Evolutionary conservation across 2,888 invertebrate species (phyloP).

Genomic region (Melieria crassipennis): DNA sequence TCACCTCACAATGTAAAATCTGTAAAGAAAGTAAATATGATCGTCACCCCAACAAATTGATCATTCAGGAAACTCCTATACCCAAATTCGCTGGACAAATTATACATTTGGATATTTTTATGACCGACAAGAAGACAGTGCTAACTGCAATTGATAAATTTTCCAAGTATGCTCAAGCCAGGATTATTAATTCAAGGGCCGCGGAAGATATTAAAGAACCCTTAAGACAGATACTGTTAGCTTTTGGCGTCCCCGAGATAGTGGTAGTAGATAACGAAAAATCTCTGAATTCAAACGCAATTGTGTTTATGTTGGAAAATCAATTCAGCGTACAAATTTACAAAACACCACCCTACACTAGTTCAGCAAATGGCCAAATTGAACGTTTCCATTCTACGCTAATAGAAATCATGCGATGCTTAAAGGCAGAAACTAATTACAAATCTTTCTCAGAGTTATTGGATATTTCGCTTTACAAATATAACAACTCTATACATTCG

Average conservation of each 20-base stretch:
- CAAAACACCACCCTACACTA: neutral
- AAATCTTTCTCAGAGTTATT: constrained; percentile 9
- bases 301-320: neutral
- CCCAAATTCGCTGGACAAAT: no score
- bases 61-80: no score
- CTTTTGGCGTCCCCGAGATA: constrained; percentile 2
- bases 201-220: constrained; percentile 22
- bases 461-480: constrained; percentile 4
- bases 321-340: no score
- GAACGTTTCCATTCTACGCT: neutral
- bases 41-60: no score
- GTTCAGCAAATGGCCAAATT: constrained; percentile 8
- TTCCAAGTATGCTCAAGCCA: constrained; percentile 2
- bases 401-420: neutral
- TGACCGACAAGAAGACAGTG: no score
- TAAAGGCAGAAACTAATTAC: neutral
- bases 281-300: no score
- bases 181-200: constrained; percentile 22
- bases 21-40: no score
- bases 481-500: constrained; percentile 19
- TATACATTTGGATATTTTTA: no score
- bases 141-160: no score
- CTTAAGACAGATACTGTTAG: neutral
- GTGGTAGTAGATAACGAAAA: no score
- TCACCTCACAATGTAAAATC: no score